Percentiles rank a stretch among this genome's conserved stretches.
phyloP scores from a whole-genome alignment of 2,113 vertebrate species.

The Microcebus murinus region DNA sequence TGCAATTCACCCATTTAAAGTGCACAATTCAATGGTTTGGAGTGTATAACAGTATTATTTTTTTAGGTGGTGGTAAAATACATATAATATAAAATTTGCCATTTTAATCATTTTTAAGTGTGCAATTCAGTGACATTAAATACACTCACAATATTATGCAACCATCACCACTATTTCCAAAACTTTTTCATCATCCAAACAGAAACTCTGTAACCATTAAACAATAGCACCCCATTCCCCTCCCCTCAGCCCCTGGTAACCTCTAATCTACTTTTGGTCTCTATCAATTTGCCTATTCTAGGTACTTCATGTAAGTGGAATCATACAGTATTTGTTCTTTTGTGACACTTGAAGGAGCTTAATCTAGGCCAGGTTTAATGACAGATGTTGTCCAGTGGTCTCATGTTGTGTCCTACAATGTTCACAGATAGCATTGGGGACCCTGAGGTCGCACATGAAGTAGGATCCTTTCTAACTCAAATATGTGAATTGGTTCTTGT shows the following conservation, averaged over 20 bases:
- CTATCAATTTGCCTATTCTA: not conserved
- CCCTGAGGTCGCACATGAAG: not conserved
- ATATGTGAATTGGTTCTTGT: not conserved
- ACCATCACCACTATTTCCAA: not conserved
- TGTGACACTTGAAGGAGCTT: not conserved
- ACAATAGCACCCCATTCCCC: not conserved
- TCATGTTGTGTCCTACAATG: not conserved
- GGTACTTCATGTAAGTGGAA: not conserved
- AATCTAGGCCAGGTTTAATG: not conserved
- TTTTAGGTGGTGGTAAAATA: slow-evolving; percentile 21
- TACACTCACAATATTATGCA: not conserved
- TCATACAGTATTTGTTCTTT: not conserved
- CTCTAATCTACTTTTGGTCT: not conserved
- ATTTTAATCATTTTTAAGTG: not conserved
- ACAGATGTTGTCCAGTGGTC: not conserved
- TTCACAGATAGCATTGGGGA: not conserved
- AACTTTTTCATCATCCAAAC: not conserved
- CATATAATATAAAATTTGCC: not conserved
- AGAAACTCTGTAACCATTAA: not conserved
- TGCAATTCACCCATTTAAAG: not conserved
- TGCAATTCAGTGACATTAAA: not conserved
- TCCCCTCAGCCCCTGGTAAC: not conserved
- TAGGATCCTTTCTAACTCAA: not conserved
- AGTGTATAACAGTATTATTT: not conserved
- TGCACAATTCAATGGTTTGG: not conserved